These are phyloP conservation scores for Hanleya hanleyi DNA, from an alignment of 2,888 invertebrate species.

Conservation along the genomic window DNA sequence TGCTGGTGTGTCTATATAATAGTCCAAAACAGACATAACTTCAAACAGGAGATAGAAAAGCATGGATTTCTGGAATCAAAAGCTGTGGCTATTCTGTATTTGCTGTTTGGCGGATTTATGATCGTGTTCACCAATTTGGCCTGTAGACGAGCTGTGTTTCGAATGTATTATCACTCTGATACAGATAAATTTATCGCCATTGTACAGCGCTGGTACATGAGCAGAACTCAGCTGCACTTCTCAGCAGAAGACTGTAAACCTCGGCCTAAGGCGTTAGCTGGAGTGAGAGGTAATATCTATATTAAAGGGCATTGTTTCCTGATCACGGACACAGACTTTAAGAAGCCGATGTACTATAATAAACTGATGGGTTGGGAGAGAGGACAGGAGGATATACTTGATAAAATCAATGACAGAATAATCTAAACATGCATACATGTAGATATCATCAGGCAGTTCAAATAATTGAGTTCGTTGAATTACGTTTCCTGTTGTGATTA, in stretches of 20 bases:
- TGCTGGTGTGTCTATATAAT: background rate
- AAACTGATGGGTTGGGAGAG: background rate
- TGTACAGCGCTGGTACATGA: background rate
- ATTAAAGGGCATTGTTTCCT: background rate
- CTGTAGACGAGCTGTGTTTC: background rate
- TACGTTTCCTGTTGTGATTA: too few species aligned
- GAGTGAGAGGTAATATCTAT: background rate
- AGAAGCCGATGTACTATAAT: background rate
- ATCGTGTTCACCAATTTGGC: background rate
- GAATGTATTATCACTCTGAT: background rate
- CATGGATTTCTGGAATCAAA: background rate
- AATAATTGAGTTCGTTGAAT: too few species aligned
- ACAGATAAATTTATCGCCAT: background rate
- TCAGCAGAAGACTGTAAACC: background rate
- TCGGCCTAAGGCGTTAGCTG: background rate
- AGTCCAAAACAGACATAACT: background rate
- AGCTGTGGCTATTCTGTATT: background rate
- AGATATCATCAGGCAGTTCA: too few species aligned
- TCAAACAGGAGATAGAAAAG: background rate
- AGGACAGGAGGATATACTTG: background rate
- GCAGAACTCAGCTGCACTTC: background rate
- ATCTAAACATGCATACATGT: too few species aligned
- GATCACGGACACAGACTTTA: background rate
- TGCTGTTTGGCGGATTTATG: background rate
- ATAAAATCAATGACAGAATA: background rate